These are phyloP conservation scores for Cardiocondyla obscurior DNA, from an alignment of 1,140 invertebrate species.

Conservation along the genomic window DNA sequence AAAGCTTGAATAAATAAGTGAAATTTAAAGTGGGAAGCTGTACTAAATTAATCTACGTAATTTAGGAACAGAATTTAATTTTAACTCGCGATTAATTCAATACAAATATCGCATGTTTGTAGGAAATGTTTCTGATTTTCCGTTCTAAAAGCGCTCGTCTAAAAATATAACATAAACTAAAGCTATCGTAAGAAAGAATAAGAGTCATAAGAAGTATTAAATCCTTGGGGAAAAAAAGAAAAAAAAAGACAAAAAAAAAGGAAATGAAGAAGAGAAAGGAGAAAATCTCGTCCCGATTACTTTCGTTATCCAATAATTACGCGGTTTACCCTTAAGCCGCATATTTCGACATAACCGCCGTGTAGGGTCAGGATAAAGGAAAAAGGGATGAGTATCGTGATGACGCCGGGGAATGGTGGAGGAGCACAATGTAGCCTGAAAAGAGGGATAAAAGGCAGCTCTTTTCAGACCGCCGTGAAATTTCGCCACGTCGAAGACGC, in stretches of 20 bases:
- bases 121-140: not conserved
- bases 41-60: not conserved
- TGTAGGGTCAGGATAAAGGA: conserved; percentile 16
- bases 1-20: not conserved
- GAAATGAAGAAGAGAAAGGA: not conserved
- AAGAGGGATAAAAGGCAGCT: not conserved
- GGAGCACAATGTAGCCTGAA: conserved; percentile 1
- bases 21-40: not conserved
- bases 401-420: not conserved
- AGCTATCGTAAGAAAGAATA: not conserved
- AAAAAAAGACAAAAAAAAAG: not conserved
- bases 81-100: not conserved
- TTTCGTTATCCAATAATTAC: conserved; percentile 1
- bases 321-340: conserved; percentile 5
- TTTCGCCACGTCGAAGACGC: not conserved
- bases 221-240: conserved; percentile 21
- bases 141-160: not conserved
- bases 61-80: not conserved
- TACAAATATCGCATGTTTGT: not conserved
- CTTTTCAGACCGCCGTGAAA: conserved; percentile 48
- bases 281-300: conserved; percentile 2
- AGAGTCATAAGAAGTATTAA: not conserved
- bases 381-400: conserved; percentile 15
- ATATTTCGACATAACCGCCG: conserved; percentile 61
- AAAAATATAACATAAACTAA: not conserved